A percentile compares a stretch with the other conserved stretches of the same genome.
phyloP scores from a whole-genome alignment of 2,113 vertebrate genomes.

The Crotophaga sulcirostris region DNA sequence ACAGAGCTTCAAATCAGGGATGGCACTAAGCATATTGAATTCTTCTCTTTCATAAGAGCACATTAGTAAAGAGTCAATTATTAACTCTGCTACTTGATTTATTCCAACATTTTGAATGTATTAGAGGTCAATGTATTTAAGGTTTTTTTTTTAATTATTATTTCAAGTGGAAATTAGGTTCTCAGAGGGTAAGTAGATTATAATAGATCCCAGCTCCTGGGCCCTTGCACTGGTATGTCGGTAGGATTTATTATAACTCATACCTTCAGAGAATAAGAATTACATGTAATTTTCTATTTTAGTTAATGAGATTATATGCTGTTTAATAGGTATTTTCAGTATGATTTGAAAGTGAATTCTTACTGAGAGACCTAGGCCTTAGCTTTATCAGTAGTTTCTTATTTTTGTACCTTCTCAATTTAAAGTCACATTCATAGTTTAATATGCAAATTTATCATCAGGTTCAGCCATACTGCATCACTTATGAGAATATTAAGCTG shows the following conservation, averaged over 20 bases:
- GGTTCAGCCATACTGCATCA: neutral
- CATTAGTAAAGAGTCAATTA: slow-evolving; percentile 39
- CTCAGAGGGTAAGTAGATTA: slow-evolving; percentile 46
- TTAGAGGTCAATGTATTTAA: slow-evolving; percentile 28
- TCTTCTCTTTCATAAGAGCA: neutral
- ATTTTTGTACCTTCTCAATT: neutral
- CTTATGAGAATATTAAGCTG: neutral
- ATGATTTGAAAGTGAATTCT: neutral
- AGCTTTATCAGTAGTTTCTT: neutral
- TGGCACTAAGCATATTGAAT: neutral
- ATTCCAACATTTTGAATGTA: slow-evolving; percentile 24
- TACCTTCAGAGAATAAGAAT: slow-evolving; percentile 44
- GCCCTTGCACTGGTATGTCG: neutral
- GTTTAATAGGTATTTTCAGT: neutral
- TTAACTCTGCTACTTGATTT: slow-evolving; percentile 50
- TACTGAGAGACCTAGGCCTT: neutral
- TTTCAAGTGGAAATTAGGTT: slow-evolving; percentile 43
- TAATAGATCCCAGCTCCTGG: neutral
- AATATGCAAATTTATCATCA: neutral
- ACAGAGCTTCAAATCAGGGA: neutral
- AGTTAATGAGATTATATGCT: slow-evolving; percentile 35
- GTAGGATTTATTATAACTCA: slow-evolving; percentile 12
- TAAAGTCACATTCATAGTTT: neutral
- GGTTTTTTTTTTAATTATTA: neutral
- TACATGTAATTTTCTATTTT: slow-evolving; percentile 16